Percentiles rank a stretch among this genome's conserved stretches.
Evolutionary conservation across 2,113 vertebrate species (phyloP).

Genomic region (Nerophis ophidion): DNA sequence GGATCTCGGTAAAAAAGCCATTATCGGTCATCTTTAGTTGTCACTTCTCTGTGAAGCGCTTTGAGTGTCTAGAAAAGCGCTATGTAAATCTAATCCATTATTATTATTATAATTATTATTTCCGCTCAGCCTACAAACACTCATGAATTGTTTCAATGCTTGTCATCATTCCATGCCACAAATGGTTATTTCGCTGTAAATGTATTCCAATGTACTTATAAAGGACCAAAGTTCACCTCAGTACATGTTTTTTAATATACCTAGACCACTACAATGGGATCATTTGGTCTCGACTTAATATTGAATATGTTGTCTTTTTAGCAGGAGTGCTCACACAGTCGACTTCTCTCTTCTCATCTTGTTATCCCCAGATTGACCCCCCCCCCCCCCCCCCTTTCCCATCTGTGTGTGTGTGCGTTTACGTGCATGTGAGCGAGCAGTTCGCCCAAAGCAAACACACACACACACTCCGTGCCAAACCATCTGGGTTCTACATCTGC

Average conservation of each 20-base stretch:
- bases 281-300: neutral
- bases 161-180: no score
- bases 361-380: constrained; percentile 51
- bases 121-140: no score
- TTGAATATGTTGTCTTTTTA: neutral
- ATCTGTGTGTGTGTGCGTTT: constrained; percentile 32
- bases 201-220: no score
- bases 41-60: no score
- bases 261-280: neutral
- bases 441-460: constrained; percentile 60
- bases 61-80: no score
- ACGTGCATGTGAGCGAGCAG: constrained; percentile 28
- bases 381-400: constrained; percentile 38
- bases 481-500: constrained; percentile 68
- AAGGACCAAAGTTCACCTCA: neutral
- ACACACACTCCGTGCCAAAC: constrained; percentile 53
- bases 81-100: no score
- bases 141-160: no score
- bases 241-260: neutral
- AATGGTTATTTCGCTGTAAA: no score
- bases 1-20: no score
- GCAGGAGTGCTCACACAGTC: neutral
- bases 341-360: constrained; percentile 24
- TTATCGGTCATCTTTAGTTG: no score
- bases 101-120: no score